Evolutionary conservation across 2,797 vertebrate genomes (phyloP).

Genomic region (Florisuga fusca): DNA sequence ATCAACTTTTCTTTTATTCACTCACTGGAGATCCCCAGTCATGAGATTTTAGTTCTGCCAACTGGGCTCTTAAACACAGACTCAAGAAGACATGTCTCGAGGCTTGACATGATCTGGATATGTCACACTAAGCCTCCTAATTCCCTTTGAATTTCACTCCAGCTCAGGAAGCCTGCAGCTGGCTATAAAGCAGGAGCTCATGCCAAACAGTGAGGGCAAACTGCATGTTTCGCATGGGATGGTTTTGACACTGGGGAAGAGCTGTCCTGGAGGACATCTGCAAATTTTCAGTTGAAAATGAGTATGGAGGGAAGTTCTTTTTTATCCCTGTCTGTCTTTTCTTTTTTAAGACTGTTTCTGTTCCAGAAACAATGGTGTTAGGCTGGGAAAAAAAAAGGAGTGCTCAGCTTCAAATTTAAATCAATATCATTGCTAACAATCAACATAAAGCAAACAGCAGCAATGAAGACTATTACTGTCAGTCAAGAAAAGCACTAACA

Average conservation of each 20-base stretch:
- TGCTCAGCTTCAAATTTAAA: not conserved
- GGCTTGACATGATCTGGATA: slow-evolving; percentile 23
- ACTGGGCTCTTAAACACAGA: not conserved
- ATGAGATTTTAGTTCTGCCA: not conserved
- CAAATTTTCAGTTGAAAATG: not conserved
- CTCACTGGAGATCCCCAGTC: not conserved
- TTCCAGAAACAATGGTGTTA: not conserved
- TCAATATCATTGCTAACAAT: not conserved
- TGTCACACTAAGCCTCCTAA: slow-evolving; percentile 3
- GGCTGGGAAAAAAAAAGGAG: not conserved
- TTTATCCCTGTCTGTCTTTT: not conserved
- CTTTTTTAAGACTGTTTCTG: not conserved
- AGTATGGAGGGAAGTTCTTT: not conserved
- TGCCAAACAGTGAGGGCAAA: not conserved
- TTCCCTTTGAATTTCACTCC: not conserved
- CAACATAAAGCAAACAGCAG: not conserved
- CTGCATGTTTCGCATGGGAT: not conserved
- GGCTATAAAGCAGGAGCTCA: not conserved
- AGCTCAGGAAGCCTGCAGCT: not conserved
- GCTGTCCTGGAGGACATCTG: not conserved
- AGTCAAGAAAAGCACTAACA: not conserved
- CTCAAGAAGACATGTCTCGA: not conserved
- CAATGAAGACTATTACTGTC: not conserved
- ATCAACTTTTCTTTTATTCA: not conserved
- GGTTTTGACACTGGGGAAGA: not conserved